These are phyloP conservation scores for Hemicordylus capensis DNA, from an alignment of 2,113 vertebrate species.

Conservation along the genomic window DNA sequence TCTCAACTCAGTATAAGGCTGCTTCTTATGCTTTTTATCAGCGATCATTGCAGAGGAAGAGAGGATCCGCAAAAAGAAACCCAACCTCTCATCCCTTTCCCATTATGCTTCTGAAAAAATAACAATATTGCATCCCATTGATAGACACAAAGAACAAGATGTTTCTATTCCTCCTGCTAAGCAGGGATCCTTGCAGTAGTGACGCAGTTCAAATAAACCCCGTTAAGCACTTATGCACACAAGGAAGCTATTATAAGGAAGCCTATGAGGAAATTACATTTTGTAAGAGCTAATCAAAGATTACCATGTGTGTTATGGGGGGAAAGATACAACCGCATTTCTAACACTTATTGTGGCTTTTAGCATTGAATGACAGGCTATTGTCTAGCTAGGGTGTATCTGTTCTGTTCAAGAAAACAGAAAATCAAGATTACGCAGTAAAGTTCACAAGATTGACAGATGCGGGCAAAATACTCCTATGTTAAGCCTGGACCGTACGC, in stretches of 20 bases:
- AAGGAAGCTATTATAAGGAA: slow-evolving; percentile 64
- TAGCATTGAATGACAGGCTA: slow-evolving; percentile 8
- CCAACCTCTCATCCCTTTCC: background rate
- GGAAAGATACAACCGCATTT: slow-evolving; percentile 40
- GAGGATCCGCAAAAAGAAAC: slow-evolving; percentile 16
- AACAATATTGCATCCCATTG: slow-evolving; percentile 22
- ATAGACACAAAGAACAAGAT: slow-evolving; percentile 50
- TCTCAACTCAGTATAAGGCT: too few relatives aligned
- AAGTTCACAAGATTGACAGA: background rate
- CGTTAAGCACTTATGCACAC: slow-evolving; percentile 59
- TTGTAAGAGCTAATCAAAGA: slow-evolving; percentile 51
- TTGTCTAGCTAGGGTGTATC: slow-evolving; percentile 10
- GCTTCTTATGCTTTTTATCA: too few relatives aligned
- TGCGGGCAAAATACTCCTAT: background rate
- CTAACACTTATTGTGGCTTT: slow-evolving; percentile 29
- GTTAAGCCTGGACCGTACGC: background rate
- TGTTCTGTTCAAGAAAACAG: slow-evolving; percentile 37
- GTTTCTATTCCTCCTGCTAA: slow-evolving; percentile 56
- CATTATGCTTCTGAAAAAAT: background rate
- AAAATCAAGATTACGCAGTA: slow-evolving; percentile 53
- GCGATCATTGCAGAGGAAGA: background rate
- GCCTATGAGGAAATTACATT: slow-evolving; percentile 52
- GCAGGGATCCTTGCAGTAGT: slow-evolving; percentile 45
- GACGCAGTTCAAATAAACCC: slow-evolving; percentile 54
- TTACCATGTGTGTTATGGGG: background rate